These are phyloP conservation scores for Anodontia alba DNA, from an alignment of 2,888 invertebrate species.

Conservation along the genomic window DNA sequence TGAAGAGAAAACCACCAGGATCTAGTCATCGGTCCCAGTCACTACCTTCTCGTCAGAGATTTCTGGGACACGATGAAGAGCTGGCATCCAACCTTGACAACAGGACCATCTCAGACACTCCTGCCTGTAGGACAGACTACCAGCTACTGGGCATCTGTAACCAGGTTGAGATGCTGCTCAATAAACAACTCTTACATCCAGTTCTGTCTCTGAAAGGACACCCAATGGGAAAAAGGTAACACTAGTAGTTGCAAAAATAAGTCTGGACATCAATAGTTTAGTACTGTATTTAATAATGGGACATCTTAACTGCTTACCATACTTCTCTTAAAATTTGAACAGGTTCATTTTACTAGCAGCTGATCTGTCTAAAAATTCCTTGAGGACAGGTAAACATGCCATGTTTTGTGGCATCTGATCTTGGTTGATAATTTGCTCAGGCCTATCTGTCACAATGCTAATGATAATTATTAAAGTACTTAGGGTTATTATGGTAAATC, in stretches of 20 bases:
- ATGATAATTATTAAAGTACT: no score
- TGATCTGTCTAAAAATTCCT: no score
- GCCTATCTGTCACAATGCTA: no score
- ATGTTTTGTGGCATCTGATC: no score
- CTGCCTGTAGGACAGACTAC: constrained; percentile 70
- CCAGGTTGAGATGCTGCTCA: constrained; percentile 81
- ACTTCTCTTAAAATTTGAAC: no score
- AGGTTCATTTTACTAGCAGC: no score
- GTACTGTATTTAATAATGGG: no score
- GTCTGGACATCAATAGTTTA: background rate
- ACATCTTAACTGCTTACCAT: no score
- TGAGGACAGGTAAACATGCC: no score
- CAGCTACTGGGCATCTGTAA: constrained; percentile 80
- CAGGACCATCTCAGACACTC: constrained; percentile 20
- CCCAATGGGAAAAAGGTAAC: constrained; percentile 65
- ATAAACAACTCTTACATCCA: constrained; percentile 72
- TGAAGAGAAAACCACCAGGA: constrained; percentile 30
- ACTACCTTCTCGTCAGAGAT: constrained; percentile 16
- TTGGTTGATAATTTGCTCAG: no score
- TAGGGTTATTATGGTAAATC: no score
- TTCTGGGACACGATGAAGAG: constrained; percentile 43
- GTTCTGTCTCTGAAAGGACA: constrained; percentile 68
- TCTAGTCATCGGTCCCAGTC: background rate
- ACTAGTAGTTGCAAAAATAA: no score
- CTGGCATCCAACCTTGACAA: constrained; percentile 38